These are phyloP conservation scores for Acanthis flammea DNA, from an alignment of 2,797 vertebrate genomes.

Conservation along the genomic window DNA sequence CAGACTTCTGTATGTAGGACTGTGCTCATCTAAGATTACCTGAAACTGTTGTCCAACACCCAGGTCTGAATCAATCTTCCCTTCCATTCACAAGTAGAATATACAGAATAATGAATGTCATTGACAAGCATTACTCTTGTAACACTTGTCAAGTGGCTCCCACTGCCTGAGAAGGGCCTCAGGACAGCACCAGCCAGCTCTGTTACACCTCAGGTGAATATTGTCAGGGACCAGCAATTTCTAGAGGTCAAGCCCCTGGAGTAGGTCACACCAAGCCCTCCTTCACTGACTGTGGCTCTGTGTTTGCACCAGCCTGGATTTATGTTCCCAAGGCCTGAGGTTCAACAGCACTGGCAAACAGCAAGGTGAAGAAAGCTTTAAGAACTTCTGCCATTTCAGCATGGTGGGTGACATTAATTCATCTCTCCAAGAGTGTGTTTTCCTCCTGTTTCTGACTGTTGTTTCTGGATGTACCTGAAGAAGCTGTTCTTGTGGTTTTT, in stretches of 20 bases:
- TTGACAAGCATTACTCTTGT: not conserved
- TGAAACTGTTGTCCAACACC: not conserved
- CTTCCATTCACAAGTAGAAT: not conserved
- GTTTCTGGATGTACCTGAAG: not conserved
- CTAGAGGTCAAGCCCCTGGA: not conserved
- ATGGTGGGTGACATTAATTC: not conserved
- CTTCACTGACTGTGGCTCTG: not conserved
- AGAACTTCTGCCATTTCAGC: not conserved
- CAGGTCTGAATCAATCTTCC: not conserved
- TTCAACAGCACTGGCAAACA: not conserved
- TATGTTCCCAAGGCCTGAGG: not conserved
- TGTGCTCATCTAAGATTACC: not conserved
- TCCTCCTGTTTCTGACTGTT: not conserved
- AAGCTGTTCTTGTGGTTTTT: not conserved
- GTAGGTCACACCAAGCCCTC: not conserved
- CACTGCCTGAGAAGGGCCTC: not conserved
- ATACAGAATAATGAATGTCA: not conserved
- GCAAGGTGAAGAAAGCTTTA: not conserved
- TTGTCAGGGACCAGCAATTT: accelerated
- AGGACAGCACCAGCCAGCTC: not conserved
- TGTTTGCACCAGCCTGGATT: not conserved
- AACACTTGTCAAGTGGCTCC: not conserved
- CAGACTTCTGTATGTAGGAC: not conserved
- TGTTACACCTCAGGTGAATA: not conserved
- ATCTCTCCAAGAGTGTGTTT: not conserved